Percentiles rank a stretch among this genome's conserved stretches.
Conservation (phyloP, 1,140 invertebrate genomes). For the Lepidurus packardi region DNA sequence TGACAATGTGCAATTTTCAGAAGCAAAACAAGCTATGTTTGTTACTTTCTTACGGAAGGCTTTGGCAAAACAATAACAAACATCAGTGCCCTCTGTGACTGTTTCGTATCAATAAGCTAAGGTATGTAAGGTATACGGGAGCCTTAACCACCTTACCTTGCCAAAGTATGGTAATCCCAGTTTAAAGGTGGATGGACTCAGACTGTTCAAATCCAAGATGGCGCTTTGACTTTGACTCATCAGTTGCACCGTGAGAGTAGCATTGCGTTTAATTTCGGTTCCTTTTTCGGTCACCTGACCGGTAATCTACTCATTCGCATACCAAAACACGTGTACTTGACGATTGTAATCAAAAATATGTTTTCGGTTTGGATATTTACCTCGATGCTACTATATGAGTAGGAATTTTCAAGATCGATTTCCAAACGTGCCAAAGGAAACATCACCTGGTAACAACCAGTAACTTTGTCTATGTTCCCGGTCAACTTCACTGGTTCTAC, state of each 20-base stretch:
- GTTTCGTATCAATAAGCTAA: too few species aligned
- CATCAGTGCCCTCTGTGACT: too few species aligned
- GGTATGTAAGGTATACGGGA: too few species aligned
- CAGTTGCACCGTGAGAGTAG: slow-evolving; percentile 52
- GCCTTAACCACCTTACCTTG: slow-evolving; percentile 47
- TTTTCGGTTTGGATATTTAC: background rate
- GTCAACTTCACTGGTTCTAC: background rate
- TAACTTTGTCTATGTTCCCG: background rate
- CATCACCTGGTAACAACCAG: background rate
- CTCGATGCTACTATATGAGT: background rate
- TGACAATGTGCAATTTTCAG: too few species aligned
- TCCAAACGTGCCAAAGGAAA: background rate
- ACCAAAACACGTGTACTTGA: background rate
- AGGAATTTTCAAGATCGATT: background rate
- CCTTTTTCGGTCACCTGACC: slow-evolving; percentile 54
- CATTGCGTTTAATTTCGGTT: slow-evolving; percentile 56
- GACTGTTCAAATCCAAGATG: slow-evolving; percentile 41
- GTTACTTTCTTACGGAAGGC: too few species aligned
- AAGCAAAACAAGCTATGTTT: too few species aligned
- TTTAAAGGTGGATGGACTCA: slow-evolving; percentile 54
- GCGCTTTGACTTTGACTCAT: slow-evolving; percentile 49
- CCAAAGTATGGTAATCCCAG: slow-evolving; percentile 58
- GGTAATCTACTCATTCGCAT: background rate
- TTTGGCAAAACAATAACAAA: too few species aligned
- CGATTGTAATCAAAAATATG: too few species aligned